Evolutionary conservation across 2,797 vertebrate species (phyloP), one percentile per base, ranked within the genome.

Genomic region (Bovichtus variegatus): DNA sequence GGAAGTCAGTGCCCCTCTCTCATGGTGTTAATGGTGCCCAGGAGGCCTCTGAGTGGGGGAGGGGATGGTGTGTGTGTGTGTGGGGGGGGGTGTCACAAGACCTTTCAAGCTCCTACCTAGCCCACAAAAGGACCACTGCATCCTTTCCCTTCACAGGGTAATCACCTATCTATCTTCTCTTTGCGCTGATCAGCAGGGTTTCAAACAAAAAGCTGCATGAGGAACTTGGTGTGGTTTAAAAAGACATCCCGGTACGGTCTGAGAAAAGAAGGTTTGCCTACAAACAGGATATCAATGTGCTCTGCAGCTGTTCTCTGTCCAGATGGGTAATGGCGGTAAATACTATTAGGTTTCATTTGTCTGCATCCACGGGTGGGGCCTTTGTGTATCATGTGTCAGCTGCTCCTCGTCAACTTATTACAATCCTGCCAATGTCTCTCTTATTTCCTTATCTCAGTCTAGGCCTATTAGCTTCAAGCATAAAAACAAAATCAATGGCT

Each of bases 11-110:
- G 79, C 69, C 81, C 81, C 83, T 82, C 91, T 89, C 80, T 80
- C 80, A 62, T 85, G 81, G 91, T 85, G 89, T 91, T 94, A 94
- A 94, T 87, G 75, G 90, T 90, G 87, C 93, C 92, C 92, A 85
- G 75, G 87, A 91, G 92, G 87, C 87, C 84, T 87, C 69, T 65
- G 76, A 57, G 9, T 29, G 62, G 72, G 64, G 71, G 29, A 19
- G 60, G 58, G 78, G 74, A 18, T 7, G n/a, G n/a, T n/a, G n/a
- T n/a, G n/a, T n/a, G n/a, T n/a, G n/a, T n/a, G n/a, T n/a, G 40
- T 10, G 2, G 64, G 29, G 60, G 23, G 69, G 83, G 76, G 43
- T 76, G 47, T 77, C 81, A 69, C 50, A 68, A 71, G 78, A 80
- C 79, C 76, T 88, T 87, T 91, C 44, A 84, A 82, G 81, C 85